phyloP scores from a whole-genome alignment of 2,888 invertebrate species.

The Drosophila glabriapex region DNA sequence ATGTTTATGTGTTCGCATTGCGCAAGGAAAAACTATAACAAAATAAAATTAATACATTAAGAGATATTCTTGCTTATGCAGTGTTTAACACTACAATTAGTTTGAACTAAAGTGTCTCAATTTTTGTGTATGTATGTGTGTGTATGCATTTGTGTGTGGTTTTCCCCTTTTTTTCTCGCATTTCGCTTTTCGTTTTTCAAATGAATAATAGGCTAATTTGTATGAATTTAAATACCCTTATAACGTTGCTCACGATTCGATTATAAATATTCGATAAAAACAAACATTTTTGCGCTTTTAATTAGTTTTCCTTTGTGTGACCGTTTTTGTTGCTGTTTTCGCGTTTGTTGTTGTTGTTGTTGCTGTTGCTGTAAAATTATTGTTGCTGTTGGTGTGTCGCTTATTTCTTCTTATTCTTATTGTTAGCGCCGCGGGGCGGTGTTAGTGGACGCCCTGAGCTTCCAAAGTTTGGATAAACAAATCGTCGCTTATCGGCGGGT shows the following conservation, averaged over 20 bases:
- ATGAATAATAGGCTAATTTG: conserved; percentile 69
- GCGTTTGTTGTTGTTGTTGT: conserved; percentile 16
- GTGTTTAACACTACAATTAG: conserved; percentile 75
- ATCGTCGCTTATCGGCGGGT: conserved; percentile 99
- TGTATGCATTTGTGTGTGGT: conserved; percentile 27
- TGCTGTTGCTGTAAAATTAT: conserved; percentile 36
- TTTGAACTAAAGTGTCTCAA: conserved; percentile 78
- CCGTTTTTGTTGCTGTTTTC: conserved; percentile 34
- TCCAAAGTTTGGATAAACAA: conserved; percentile 95
- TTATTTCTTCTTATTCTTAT: conserved; percentile 98
- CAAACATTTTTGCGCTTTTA: conserved; percentile 55
- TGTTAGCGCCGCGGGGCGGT: conserved; percentile 97
- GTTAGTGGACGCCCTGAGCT: conserved; percentile 98
- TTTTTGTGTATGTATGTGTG: conserved; percentile 50
- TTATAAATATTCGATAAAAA: conserved; percentile 77
- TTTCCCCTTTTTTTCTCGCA: conserved; percentile 33
- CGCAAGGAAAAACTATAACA: conserved; percentile 69
- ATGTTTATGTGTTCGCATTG: conserved; percentile 31
- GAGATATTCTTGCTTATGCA: conserved; percentile 75
- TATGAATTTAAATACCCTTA: conserved; percentile 64
- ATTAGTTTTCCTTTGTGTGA: conserved; percentile 51
- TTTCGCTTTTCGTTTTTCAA: conserved; percentile 46
- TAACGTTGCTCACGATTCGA: conserved; percentile 77
- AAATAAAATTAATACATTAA: conserved; percentile 75
- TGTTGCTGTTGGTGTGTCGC: conserved; percentile 75